Base-by-base conservation (phyloP, 1,140 invertebrate genomes). In the Penaeus vannamei region DNA sequence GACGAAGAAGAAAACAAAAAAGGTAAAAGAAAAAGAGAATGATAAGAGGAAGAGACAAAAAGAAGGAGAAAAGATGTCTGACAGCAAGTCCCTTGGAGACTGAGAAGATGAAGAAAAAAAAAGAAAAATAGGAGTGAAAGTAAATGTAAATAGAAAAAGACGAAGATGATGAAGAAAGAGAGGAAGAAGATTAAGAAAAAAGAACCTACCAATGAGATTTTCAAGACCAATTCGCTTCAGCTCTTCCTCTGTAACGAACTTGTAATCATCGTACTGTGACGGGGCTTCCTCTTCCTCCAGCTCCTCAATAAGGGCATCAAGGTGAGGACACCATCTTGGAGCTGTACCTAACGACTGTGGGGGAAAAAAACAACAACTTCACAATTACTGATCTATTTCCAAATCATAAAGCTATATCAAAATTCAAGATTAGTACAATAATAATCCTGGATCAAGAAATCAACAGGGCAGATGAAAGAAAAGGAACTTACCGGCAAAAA, bases 201-300 rank as follows among this genome's bases (percentile, higher is more conserved):
- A 3, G n/a, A 59, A 69, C 84, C 60, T 26, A 91, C 87, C 91
- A 66, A 91, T 89, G 22, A 91, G 86, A 95, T 95, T 83, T 23
- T 89, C 76, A 85, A 99, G 93, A n/a, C 97, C 97, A 59, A 99
- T 93, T 91, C 97, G 96, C 22, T 87, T 96, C 23, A 99, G 93
- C 92, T 99, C 98, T 92, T 96, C 95, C 91, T 96, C 95, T 0
- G 98, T 99, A 0, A 99, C 95, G 94, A 99, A 99, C 93, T 99
- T 99, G 92, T 99, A 99, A 93, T 99, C 98, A 93, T 99, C 99
- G 93, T 99, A 99, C n/a, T 99, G 96, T 92, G 95, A 95, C 93
- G 95, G 93, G 84, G 94, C 93, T 90, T 95, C 94, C 32, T 93
- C 95, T 94, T 98, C 97, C 93, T 99, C 98, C 91, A 99, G 94